These are phyloP conservation scores for Balanococcus diminutus DNA, from an alignment of 2,888 invertebrate species.

Conservation along the genomic window DNA sequence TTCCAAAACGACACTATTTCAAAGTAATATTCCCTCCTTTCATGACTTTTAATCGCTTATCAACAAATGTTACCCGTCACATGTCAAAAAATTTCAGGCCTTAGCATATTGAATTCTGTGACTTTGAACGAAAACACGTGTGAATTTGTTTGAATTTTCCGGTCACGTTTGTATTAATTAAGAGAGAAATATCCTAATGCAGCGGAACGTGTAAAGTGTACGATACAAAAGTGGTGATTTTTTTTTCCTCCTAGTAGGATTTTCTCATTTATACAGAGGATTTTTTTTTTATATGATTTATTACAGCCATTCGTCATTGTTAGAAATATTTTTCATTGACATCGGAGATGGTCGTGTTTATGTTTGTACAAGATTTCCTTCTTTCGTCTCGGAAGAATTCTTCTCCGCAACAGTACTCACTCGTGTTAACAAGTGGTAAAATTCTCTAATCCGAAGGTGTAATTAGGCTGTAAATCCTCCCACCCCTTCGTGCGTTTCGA, in stretches of 20 bases:
- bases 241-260: not conserved
- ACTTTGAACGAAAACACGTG: slow-evolving; percentile 51
- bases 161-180: slow-evolving; percentile 53
- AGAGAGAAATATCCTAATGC: slow-evolving; percentile 10
- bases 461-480: not conserved
- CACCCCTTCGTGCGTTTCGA: not conserved
- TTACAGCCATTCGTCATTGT: slow-evolving; percentile 21
- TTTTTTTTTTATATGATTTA: slow-evolving; percentile 31
- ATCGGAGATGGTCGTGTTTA: not conserved
- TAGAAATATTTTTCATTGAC: slow-evolving; percentile 4
- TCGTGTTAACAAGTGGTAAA: slow-evolving; percentile 28
- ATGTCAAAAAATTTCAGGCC: slow-evolving; percentile 33
- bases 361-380: not conserved
- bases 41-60: slow-evolving; percentile 46
- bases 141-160: slow-evolving; percentile 52
- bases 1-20: slow-evolving; percentile 14
- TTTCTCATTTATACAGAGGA: not conserved
- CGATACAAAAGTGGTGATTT: not conserved
- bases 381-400: not conserved
- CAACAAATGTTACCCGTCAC: slow-evolving; percentile 52
- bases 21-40: slow-evolving; percentile 20
- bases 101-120: slow-evolving; percentile 39
- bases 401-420: not conserved
- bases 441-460: not conserved
- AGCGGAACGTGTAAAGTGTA: not conserved